Base-by-base conservation (phyloP, 1,140 invertebrate genomes). In the Drosophila lacertosa region DNA sequence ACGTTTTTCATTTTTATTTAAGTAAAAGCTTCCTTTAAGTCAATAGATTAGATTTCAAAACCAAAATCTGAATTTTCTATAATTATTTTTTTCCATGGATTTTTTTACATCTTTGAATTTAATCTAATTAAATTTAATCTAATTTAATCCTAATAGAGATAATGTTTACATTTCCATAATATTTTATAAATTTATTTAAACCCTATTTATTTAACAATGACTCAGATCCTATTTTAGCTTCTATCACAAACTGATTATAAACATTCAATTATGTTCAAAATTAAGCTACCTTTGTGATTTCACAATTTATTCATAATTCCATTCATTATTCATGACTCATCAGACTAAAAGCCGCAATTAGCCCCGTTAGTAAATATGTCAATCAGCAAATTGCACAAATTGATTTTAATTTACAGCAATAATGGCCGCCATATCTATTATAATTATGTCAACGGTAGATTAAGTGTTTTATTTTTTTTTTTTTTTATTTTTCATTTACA, bases 391-490 rank as follows among this genome's bases (percentile, higher is more conserved):
- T 32, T 37, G 48, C 15, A n/a, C 68, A 76, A 73, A 78, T 84
- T 45, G 35, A 77, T 81, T 73, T 74, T 66, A 67, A 86, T 81
- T 86, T 80, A 84, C 40, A 62, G 37, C 26, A 35, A 29, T 29
- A 58, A 60, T 47, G 39, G 22, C 18, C 54, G 39, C 44, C 57
- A 45, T 74, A 64, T 73, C 50, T 42, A 76, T 73, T 86, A 76
- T 66, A 80, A 86, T 84, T 77, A 81, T 74, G 65, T 77, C 73
- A 84, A 74, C 58, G 58, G 37, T 77, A 60, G 45, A 70, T 84
- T 66, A 69, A 63, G 35, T 40, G 4, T 22, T 11, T 65, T 48
- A 29, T 29, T 33, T 15, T 32, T 39, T 26, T 26, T 3, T 42
- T 18, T 10, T 37, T 50, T 67, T 35, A 60, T 76, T 80, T 79